These are phyloP conservation scores for Drosophila melanosoma DNA, from an alignment of 2,888 invertebrate genomes.

Conservation along the genomic window DNA sequence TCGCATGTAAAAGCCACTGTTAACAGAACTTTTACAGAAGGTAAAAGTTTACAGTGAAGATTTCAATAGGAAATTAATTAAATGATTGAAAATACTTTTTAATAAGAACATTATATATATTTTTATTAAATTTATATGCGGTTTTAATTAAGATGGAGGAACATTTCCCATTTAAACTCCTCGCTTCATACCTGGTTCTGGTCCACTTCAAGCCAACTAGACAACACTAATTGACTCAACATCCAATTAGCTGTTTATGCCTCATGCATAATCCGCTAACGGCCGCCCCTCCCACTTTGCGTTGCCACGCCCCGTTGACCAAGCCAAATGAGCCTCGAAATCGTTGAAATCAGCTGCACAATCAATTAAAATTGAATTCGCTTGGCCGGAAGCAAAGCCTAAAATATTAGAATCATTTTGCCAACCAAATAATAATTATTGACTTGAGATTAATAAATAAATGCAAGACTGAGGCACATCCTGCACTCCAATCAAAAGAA, in stretches of 20 bases:
- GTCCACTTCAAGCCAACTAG: slow-evolving; percentile 1
- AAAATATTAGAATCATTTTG: slow-evolving; percentile 57
- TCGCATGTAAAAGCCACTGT: slow-evolving; percentile 27
- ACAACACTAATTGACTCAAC: slow-evolving; percentile 50
- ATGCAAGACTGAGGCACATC: slow-evolving; percentile 1
- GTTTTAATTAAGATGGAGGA: not conserved
- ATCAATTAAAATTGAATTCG: slow-evolving; percentile 69
- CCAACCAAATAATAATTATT: slow-evolving; percentile 1
- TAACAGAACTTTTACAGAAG: slow-evolving; percentile 8
- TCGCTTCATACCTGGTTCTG: not conserved
- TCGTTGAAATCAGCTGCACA: slow-evolving; percentile 67
- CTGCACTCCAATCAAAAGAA: slow-evolving; percentile 7
- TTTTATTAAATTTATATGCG: not conserved
- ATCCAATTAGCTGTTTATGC: slow-evolving; percentile 59
- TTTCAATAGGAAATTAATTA: not conserved
- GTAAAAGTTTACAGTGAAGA: not conserved
- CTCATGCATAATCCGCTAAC: slow-evolving; percentile 18
- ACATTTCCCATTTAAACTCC: not conserved
- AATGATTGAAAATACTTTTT: not conserved
- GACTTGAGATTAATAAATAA: not conserved
- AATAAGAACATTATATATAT: not conserved
- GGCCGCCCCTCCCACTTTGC: no score
- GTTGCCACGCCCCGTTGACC: slow-evolving; percentile 67
- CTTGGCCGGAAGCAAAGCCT: slow-evolving; percentile 13
- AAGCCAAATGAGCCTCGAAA: slow-evolving; percentile 64